These are phyloP conservation scores for Eufriesea mexicana DNA, from an alignment of 1,140 invertebrate genomes.

Conservation along the genomic window DNA sequence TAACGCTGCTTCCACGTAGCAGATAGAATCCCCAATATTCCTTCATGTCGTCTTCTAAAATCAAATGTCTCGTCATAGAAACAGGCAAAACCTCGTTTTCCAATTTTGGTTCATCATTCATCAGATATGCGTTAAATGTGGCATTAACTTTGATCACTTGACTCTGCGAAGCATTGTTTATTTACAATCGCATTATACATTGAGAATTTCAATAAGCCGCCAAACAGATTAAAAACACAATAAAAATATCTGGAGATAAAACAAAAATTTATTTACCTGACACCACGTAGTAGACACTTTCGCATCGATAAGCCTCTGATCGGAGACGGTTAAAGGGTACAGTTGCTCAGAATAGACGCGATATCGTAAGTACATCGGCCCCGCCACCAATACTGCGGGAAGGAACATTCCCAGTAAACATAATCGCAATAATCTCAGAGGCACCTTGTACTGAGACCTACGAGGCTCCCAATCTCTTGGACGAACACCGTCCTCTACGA, in stretches of 20 bases:
- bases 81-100: conserved; percentile 83
- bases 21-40: conserved; percentile 93
- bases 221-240: background rate
- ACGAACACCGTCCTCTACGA: conserved; percentile 65
- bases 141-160: conserved; percentile 88
- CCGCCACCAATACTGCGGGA: conserved; percentile 85
- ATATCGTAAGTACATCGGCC: conserved; percentile 87
- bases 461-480: conserved; percentile 76
- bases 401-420: conserved; percentile 86
- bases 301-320: conserved; percentile 88
- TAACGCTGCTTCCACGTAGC: conserved; percentile 88
- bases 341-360: conserved; percentile 86
- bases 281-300: conserved; percentile 90
- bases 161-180: conserved; percentile 80
- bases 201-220: background rate
- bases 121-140: conserved; percentile 89
- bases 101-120: conserved; percentile 84
- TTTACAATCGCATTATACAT: background rate
- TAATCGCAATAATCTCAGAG: conserved; percentile 84
- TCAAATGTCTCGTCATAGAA: conserved; percentile 86
- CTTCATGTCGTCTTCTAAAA: conserved; percentile 90
- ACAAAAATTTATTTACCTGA: conserved; percentile 83
- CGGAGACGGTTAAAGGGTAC: conserved; percentile 89
- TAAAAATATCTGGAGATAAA: background rate
- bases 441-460: conserved; percentile 83